Base-by-base conservation (phyloP, 2,797 vertebrate species). In the Chiropotes sagulatus region DNA sequence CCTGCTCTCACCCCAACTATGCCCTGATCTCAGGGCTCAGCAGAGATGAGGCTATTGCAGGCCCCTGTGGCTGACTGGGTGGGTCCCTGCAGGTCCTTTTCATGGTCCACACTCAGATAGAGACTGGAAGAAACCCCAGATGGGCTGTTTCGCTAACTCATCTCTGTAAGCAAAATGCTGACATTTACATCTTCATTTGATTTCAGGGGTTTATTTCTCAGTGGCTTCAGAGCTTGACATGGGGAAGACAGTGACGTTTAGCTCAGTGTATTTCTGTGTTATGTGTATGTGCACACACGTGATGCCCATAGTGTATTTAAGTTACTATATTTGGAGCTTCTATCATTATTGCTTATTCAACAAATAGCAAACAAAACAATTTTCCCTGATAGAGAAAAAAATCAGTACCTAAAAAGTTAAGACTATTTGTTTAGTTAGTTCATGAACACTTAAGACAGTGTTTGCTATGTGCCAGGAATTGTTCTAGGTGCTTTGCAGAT, bases 181-280 rank as follows among this genome's bases (percentile, higher is more conserved):
- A 39, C 19, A 28, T 19, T 41, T 19, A 20, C 1, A 1, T 58
- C 7, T 28, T 39, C 17, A 0, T 41, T 78, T 9, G 17, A 14
- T 48, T 48, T 20, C 36, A 15, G 9, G 1, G 0, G 9, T 46
- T 17, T 57, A 57, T 54, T 28, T 52, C 80, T 72, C 33, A 14
- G 15, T 4, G 28, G 39, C 57, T 67, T 50, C 36, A 44, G 73
- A 30, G n/a, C 39, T 15, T 58, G 64, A 80, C 30, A 12, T 54
- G 50, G 48, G 4, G 28, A 75, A n/a, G 48, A 17, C 14, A 2
- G 19, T 19, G 0, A 33, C 1, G 0, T n/a, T 48, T 39, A 58
- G 7, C 33, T 26, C 0, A 0, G 1, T 15, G 7, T n/a, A 17
- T 44, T 75, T 93, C 46, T 44, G 6, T 28, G 17, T 26, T 28